Conservation (phyloP, 2,797 vertebrate genomes). For the Sebastolobus alascanus region DNA sequence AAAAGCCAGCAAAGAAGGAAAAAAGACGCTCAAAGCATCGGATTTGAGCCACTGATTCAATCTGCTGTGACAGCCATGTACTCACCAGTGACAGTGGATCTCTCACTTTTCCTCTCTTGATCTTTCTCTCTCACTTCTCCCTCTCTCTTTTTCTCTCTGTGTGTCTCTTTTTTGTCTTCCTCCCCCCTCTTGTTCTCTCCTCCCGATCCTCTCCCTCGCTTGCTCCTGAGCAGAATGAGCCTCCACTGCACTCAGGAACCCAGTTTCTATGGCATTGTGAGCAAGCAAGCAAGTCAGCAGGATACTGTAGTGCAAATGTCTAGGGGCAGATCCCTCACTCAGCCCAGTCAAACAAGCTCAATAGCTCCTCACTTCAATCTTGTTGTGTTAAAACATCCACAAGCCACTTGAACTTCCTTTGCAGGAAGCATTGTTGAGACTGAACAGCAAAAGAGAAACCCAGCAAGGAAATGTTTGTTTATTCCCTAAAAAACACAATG, state of each 20-base stretch:
- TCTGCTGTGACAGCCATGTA: slow-evolving; percentile 75
- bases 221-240: slow-evolving; percentile 83
- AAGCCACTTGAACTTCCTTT: slow-evolving; percentile 58
- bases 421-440: background rate
- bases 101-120: slow-evolving; percentile 76
- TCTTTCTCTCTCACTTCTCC: slow-evolving; percentile 32
- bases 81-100: slow-evolving; percentile 77
- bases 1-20: slow-evolving; percentile 54
- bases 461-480: slow-evolving; percentile 29
- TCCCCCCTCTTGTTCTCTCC: slow-evolving; percentile 38
- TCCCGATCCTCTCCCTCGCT: slow-evolving; percentile 77
- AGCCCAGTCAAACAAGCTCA: slow-evolving; percentile 70
- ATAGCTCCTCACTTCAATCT: slow-evolving; percentile 72
- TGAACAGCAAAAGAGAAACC: background rate
- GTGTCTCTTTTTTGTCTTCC: slow-evolving; percentile 2
- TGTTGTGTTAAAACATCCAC: slow-evolving; percentile 50
- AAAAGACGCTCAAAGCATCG: slow-evolving; percentile 60
- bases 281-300: slow-evolving; percentile 84
- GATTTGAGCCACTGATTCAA: slow-evolving; percentile 63
- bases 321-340: slow-evolving; percentile 82
- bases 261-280: slow-evolving; percentile 86
- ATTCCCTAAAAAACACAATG: slow-evolving; percentile 46
- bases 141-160: background rate
- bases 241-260: slow-evolving; percentile 80
- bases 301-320: slow-evolving; percentile 82